A percentile compares a stretch with the other conserved stretches of the same genome.
These are phyloP conservation scores for Drosophila birchii DNA, from an alignment of 2,888 invertebrate genomes.

Conservation along the genomic window DNA sequence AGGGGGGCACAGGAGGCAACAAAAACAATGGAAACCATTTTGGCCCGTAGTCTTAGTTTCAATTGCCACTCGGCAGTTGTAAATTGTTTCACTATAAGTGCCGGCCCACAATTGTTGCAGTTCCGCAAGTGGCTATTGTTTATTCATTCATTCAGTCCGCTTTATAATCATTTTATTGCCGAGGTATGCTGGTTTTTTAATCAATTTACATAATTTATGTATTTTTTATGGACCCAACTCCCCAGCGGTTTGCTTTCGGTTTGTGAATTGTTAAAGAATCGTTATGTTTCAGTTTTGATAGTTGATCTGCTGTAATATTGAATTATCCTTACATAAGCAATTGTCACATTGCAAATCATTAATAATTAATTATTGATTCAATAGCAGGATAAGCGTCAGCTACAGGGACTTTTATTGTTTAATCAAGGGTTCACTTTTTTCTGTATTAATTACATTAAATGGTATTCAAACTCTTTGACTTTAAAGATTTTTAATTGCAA, in stretches of 20 bases:
- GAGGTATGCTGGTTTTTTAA: conserved; percentile 45
- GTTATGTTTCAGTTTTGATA: conserved; percentile 36
- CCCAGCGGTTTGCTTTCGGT: conserved; percentile 23
- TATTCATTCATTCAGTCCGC: conserved; percentile 30
- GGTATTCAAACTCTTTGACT: neutral
- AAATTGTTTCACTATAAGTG: conserved; percentile 37
- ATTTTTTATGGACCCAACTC: conserved; percentile 19
- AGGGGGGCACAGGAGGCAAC: neutral
- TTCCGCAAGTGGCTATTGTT: conserved; percentile 52
- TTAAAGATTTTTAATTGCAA: neutral
- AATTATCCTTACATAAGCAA: conserved; percentile 33
- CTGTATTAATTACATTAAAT: conserved; percentile 1
- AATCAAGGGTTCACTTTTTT: neutral
- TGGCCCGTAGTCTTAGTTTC: conserved; percentile 45
- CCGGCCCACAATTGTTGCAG: conserved; percentile 30
- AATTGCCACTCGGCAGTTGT: conserved; percentile 52
- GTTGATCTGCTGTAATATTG: conserved; percentile 37
- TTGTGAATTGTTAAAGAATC: conserved; percentile 42
- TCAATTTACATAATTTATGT: conserved; percentile 48
- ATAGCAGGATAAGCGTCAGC: neutral
- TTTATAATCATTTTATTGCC: conserved; percentile 51
- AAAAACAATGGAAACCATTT: conserved; percentile 18
- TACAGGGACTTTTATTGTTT: neutral
- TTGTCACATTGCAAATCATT: conserved; percentile 41
- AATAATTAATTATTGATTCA: conserved; percentile 34